phyloP scores from a whole-genome alignment of 2,888 invertebrate species.

The Suillia variegata region DNA sequence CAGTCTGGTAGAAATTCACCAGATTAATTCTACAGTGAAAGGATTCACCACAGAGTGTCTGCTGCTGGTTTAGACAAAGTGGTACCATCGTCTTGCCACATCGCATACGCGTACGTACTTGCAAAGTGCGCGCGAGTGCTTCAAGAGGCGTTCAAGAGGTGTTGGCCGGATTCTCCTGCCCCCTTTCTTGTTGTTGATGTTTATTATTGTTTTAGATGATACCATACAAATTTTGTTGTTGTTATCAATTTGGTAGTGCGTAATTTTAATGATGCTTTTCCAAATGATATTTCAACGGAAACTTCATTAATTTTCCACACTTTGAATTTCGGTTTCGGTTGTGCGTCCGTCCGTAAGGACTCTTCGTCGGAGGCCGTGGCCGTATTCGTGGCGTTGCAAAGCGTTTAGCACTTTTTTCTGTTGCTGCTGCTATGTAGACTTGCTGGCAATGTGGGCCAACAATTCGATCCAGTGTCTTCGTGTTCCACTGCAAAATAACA shows the following conservation, averaged over 20 bases:
- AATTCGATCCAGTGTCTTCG: not conserved
- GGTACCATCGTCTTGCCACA: constrained; percentile 30
- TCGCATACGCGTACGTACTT: constrained; percentile 9
- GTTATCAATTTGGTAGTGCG: constrained; percentile 31
- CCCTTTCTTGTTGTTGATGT: too few relatives aligned
- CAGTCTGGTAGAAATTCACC: constrained; percentile 41
- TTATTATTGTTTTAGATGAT: too few relatives aligned
- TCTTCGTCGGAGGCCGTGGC: constrained; percentile 40
- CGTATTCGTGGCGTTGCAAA: constrained; percentile 32
- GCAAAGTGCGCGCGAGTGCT: not conserved
- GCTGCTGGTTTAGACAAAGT: constrained; percentile 33
- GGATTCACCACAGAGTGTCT: constrained; percentile 36
- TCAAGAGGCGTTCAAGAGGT: too few relatives aligned
- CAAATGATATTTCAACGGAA: constrained; percentile 37
- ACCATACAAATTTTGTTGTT: constrained; percentile 33
- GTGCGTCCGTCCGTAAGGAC: too few relatives aligned
- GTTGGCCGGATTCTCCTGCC: too few relatives aligned
- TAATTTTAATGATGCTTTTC: constrained; percentile 19
- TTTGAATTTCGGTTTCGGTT: constrained; percentile 24
- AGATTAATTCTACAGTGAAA: constrained; percentile 17
- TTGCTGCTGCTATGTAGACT: constrained; percentile 15
- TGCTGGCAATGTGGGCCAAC: constrained; percentile 25
- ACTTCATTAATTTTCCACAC: constrained; percentile 51
- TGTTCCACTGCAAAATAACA: not conserved
- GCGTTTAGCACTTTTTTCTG: constrained; percentile 47